These are phyloP conservation scores for Aurelia sp. DNA, from an alignment of 30 jellyfish, hydroid and myxozoan genomes.

Conservation along the genomic window DNA sequence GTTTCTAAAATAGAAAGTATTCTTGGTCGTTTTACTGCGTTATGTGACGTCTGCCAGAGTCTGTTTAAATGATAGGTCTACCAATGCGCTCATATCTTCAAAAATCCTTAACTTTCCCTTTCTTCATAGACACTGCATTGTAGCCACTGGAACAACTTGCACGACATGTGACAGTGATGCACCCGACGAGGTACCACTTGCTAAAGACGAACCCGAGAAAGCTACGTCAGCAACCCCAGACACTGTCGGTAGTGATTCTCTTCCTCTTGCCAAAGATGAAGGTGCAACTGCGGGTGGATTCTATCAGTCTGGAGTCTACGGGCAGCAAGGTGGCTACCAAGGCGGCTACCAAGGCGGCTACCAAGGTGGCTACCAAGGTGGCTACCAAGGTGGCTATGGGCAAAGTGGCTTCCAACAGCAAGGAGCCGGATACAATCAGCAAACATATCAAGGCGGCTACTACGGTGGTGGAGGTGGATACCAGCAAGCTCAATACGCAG, in stretches of 20 bases:
- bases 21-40: too few relatives aligned
- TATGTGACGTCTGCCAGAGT: too few relatives aligned
- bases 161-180: constrained; percentile 81
- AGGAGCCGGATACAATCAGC: constrained; percentile 7
- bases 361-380: constrained; percentile 33
- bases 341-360: constrained; percentile 37
- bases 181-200: constrained; percentile 54
- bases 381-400: constrained; percentile 7
- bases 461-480: constrained; percentile 29
- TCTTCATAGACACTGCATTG: constrained; percentile 84
- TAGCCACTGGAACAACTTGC: constrained; percentile 91
- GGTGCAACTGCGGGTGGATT: constrained; percentile 56
- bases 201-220: constrained; percentile 49
- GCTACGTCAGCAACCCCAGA: constrained; percentile 57
- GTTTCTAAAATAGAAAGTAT: too few relatives aligned
- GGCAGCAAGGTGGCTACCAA: constrained; percentile 33
- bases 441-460: constrained; percentile 14
- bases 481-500: constrained; percentile 13
- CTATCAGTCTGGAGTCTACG: constrained; percentile 46
- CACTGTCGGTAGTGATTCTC: constrained; percentile 61
- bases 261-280: constrained; percentile 47
- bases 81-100: too few relatives aligned
- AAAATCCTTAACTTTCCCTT: too few relatives aligned
- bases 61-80: too few relatives aligned
- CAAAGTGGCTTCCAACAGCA: background rate